phyloP scores from a whole-genome alignment of 2,113 vertebrate genomes.

The Dendrocopos noguchii region DNA sequence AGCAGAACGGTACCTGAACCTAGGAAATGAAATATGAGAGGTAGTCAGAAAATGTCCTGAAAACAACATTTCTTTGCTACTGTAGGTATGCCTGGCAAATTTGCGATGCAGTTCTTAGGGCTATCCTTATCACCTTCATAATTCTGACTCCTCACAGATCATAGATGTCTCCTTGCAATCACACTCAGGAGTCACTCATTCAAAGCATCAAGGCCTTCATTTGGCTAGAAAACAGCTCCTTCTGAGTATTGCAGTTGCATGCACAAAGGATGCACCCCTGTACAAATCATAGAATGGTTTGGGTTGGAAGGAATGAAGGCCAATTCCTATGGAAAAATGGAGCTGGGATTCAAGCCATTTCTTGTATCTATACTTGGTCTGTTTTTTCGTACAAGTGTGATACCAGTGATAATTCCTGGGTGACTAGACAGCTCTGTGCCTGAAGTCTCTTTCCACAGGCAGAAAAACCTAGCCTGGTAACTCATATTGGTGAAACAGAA shows the following conservation, averaged over 20 bases:
- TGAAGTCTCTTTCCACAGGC: neutral
- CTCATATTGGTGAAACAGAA: neutral
- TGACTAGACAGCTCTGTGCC: neutral
- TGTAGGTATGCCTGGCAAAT: neutral
- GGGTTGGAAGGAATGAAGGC: neutral
- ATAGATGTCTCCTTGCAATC: neutral
- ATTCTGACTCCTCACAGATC: neutral
- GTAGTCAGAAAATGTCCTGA: neutral
- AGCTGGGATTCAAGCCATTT: neutral
- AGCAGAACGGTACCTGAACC: neutral
- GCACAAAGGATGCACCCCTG: neutral
- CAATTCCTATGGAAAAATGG: conserved; percentile 3
- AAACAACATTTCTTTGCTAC: neutral
- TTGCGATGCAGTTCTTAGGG: neutral
- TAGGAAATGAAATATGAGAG: neutral
- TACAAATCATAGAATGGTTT: neutral
- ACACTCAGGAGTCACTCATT: neutral
- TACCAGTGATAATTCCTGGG: neutral
- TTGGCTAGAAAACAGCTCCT: neutral
- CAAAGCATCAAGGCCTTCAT: neutral
- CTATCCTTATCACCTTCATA: neutral
- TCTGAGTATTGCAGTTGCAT: neutral
- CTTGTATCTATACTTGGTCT: neutral
- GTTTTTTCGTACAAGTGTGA: neutral
- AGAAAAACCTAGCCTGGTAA: neutral